phyloP scores from a whole-genome alignment of 1,140 invertebrate species.

The Bacillus rossius region DNA sequence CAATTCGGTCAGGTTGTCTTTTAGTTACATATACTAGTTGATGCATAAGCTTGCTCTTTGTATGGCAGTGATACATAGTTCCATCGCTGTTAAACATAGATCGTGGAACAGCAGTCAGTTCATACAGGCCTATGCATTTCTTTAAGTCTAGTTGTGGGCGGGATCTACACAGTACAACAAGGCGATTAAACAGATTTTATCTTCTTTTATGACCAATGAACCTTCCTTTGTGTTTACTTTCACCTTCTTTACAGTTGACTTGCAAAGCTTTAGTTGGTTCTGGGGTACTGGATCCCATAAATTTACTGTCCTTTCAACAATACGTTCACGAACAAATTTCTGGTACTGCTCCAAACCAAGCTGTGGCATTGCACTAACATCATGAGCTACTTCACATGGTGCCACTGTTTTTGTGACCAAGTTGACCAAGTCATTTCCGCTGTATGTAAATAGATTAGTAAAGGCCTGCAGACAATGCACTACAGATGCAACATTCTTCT shows the following conservation, averaged over 20 bases:
- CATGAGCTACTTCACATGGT: slow-evolving; percentile 2
- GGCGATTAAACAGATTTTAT: too few species aligned
- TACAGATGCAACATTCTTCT: background rate
- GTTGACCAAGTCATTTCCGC: too few species aligned
- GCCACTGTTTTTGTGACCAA: background rate
- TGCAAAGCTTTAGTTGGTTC: background rate
- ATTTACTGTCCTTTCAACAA: slow-evolving; percentile 5
- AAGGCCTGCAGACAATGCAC: background rate
- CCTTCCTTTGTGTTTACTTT: slow-evolving; percentile 3
- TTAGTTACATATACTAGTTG: too few species aligned
- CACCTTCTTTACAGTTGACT: slow-evolving; percentile 4
- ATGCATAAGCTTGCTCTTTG: too few species aligned
- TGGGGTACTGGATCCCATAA: slow-evolving; percentile 3
- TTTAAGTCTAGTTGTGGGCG: too few species aligned
- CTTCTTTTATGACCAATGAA: background rate
- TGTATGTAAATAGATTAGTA: too few species aligned
- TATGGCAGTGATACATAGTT: too few species aligned
- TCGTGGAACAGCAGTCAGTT: too few species aligned
- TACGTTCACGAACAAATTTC: slow-evolving; percentile 6
- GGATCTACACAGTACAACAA: too few species aligned
- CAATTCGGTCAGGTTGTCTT: too few species aligned
- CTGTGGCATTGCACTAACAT: slow-evolving; percentile 3
- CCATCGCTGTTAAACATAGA: too few species aligned
- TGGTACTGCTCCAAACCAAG: slow-evolving; percentile 1
- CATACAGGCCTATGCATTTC: too few species aligned